Conservation (phyloP, 2,888 invertebrate genomes). For the Caenorhabditis sp. region DNA sequence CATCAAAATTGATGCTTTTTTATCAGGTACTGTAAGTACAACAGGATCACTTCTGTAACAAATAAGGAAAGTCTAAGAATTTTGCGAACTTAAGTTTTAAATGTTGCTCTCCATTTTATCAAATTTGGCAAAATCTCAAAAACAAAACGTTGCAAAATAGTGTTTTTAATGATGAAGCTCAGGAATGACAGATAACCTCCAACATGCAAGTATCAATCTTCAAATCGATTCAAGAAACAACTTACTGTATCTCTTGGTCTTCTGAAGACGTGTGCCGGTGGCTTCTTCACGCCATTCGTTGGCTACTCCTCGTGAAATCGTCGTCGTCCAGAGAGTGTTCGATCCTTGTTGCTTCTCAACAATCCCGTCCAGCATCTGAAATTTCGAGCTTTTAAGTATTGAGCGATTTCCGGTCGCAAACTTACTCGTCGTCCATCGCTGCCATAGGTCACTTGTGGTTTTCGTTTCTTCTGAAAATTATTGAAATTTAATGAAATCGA, state of each 20-base stretch:
- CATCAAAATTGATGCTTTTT: too few relatives aligned
- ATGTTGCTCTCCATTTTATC: too few relatives aligned
- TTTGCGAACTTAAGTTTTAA: too few relatives aligned
- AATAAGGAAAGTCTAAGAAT: too few relatives aligned
- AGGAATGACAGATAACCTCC: too few relatives aligned
- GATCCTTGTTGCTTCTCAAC: conserved; percentile 59
- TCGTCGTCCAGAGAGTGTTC: conserved; percentile 71
- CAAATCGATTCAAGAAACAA: not conserved
- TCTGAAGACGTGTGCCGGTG: conserved; percentile 65
- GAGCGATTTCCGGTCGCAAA: not conserved
- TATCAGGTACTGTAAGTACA: too few relatives aligned
- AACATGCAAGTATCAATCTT: too few relatives aligned
- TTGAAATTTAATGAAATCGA: too few relatives aligned
- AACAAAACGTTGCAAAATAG: too few relatives aligned
- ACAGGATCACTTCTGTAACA: too few relatives aligned
- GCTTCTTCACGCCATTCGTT: conserved; percentile 71
- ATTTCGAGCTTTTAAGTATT: not conserved
- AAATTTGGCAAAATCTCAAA: too few relatives aligned
- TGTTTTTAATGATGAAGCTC: too few relatives aligned
- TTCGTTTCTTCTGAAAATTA: conserved; percentile 64
- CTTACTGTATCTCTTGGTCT: conserved; percentile 68
- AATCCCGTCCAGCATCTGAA: conserved; percentile 65
- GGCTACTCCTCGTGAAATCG: conserved; percentile 71
- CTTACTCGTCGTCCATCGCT: conserved; percentile 68
- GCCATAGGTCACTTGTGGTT: conserved; percentile 67